Percentiles rank a stretch among this genome's conserved stretches.
Conservation (phyloP, 1,140 invertebrate genomes). For the Pteromalus puparum region DNA sequence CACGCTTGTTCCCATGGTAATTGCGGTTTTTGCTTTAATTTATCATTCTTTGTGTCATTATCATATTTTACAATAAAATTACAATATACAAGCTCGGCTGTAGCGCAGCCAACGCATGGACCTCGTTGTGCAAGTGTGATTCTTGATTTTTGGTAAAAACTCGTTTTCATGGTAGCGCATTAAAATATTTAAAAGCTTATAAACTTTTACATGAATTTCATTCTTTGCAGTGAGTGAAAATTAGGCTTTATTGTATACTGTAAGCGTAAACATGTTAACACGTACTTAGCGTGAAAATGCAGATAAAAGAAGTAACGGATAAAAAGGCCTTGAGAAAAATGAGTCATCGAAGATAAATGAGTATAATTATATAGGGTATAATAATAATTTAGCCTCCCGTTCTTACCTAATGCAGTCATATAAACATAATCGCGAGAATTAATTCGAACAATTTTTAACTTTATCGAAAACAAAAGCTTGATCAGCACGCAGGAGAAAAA, state of each 20-base stretch:
- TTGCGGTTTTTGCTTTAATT: constrained; percentile 34
- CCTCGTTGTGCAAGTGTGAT: background rate
- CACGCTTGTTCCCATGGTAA: constrained; percentile 23
- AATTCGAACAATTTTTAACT: no score
- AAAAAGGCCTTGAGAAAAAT: background rate
- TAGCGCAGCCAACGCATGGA: background rate
- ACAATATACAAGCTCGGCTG: background rate
- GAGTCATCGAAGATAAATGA: background rate
- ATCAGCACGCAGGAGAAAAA: background rate
- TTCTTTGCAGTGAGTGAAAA: background rate
- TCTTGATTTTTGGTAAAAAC: background rate
- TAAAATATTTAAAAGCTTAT: no score
- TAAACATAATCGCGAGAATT: no score
- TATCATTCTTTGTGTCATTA: constrained; percentile 31
- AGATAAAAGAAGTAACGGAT: background rate
- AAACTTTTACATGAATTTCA: no score
- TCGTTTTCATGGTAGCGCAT: background rate
- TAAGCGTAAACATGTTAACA: no score
- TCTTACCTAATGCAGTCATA: no score
- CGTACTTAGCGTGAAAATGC: no score
- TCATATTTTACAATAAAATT: constrained; percentile 24
- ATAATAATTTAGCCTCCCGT: no score
- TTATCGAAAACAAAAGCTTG: no score
- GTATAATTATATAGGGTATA: background rate
- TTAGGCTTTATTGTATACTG: background rate